These are phyloP conservation scores for Allygus modestus DNA, from an alignment of 2,888 invertebrate species.

Conservation along the genomic window DNA sequence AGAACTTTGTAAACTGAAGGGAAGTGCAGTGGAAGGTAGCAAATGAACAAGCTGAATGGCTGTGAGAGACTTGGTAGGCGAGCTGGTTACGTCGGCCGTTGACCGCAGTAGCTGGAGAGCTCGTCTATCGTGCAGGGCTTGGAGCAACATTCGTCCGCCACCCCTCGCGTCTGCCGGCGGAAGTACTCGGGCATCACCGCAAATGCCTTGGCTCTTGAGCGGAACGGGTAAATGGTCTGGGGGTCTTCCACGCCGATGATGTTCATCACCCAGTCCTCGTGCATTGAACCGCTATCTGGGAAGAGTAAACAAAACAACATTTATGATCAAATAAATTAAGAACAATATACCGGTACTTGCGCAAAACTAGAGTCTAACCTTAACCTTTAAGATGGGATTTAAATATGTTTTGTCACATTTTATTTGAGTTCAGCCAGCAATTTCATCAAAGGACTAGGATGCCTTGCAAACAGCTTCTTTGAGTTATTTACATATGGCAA, in stretches of 20 bases:
- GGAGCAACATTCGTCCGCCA: conserved; percentile 60
- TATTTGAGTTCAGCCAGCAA: no score
- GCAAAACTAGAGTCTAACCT: no score
- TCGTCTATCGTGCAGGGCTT: conserved; percentile 59
- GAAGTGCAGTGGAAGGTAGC: neutral
- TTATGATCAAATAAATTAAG: neutral
- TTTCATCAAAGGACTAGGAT: no score
- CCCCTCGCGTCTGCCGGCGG: conserved; percentile 53
- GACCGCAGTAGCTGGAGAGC: conserved; percentile 53
- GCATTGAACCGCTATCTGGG: conserved; percentile 17
- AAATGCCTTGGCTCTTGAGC: conserved; percentile 40
- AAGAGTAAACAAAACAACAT: no score
- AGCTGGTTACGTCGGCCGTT: neutral
- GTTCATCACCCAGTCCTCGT: conserved; percentile 59
- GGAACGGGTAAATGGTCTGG: conserved; percentile 36
- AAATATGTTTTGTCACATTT: no score
- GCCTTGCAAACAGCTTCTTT: no score
- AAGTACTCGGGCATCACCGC: conserved; percentile 47
- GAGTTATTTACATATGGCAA: no score
- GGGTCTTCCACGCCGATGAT: conserved; percentile 21
- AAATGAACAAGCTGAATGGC: no score
- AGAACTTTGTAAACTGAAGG: neutral
- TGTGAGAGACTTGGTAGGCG: neutral
- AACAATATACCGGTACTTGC: no score
- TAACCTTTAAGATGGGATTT: no score